A percentile compares a stretch with the other conserved stretches of the same genome.
These are phyloP conservation scores for Oxyruncus cristatus DNA, from an alignment of 2,113 vertebrate species.

Conservation along the genomic window DNA sequence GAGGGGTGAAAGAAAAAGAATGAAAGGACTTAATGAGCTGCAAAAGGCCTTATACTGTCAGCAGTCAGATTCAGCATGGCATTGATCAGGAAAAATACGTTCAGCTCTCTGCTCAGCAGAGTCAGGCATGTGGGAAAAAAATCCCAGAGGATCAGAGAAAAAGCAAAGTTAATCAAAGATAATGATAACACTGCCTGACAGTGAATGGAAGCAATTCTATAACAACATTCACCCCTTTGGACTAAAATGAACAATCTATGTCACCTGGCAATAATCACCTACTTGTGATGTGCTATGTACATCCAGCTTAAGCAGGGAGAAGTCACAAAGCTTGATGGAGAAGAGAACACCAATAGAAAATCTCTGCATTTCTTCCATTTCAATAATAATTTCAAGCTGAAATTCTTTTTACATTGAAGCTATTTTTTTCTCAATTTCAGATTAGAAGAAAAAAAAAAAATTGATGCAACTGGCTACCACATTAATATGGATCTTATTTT, in stretches of 20 bases:
- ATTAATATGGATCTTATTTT: background rate
- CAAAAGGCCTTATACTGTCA: background rate
- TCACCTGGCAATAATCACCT: background rate
- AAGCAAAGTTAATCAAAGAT: background rate
- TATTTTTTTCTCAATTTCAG: background rate
- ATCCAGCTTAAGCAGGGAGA: background rate
- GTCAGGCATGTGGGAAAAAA: background rate
- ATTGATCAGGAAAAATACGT: background rate
- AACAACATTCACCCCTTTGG: background rate
- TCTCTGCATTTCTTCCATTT: background rate
- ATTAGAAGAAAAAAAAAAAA: background rate
- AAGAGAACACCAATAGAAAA: fast-evolving
- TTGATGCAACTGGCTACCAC: background rate
- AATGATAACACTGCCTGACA: background rate
- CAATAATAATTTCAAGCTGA: background rate
- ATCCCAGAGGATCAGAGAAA: background rate
- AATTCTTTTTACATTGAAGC: background rate
- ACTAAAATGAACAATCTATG: background rate
- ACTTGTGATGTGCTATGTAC: background rate
- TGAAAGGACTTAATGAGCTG: background rate
- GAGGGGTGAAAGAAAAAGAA: background rate
- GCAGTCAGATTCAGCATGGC: background rate
- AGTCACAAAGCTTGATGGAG: fast-evolving
- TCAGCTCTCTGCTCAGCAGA: background rate
- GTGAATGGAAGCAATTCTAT: background rate